Evolutionary conservation across 2,888 invertebrate genomes (phyloP), one percentile per base, ranked within the genome.

Genomic region (Dryadula phaetusa): DNA sequence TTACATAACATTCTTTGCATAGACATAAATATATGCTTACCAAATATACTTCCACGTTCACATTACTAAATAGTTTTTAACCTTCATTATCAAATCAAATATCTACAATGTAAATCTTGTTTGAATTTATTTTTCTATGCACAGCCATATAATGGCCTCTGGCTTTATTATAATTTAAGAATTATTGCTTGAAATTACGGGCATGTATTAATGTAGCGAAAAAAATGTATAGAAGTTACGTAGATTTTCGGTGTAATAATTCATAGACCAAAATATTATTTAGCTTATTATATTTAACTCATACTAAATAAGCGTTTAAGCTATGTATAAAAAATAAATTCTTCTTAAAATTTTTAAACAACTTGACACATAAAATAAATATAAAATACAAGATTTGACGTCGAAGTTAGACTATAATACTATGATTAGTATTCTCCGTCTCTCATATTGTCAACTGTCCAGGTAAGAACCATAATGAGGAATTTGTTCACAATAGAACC

Each of bases 381-480:
- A 16, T 12, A 52, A 32, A 32, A 28, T 18, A 32, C 16, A 10
- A 16, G 16, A 10, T 28, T 32, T 10, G 28, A 52, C 28, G 16
- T 28, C 28, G 1, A 52, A 16, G 16, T 28, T 25, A 25, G 47
- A 25, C 2, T n/a, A 22, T 47, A 47, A n/a, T 32, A 10, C 52
- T 32, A 16, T 32, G 52, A 52, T 32, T 32, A 52, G 32, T 16
- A 52, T 52, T 52, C 52, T 52, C 12, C 28, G 10, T 16, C 52
- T 52, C 28, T 52, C 28, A 18, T 28, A 52, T n/a, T 28, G 25
- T 52, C 16, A 28, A 28, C 16, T 16, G 16, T 52, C 52, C 52
- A 52, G 52, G 52, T 52, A 52, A 75, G 76, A 75, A 75, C 74
- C 64, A 74, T 63, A 40, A 25, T 49, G 37, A 32, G 37, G 56